Evolutionary conservation across 2,797 vertebrate species (phyloP).

Genomic region (Pristis pectinata): DNA sequence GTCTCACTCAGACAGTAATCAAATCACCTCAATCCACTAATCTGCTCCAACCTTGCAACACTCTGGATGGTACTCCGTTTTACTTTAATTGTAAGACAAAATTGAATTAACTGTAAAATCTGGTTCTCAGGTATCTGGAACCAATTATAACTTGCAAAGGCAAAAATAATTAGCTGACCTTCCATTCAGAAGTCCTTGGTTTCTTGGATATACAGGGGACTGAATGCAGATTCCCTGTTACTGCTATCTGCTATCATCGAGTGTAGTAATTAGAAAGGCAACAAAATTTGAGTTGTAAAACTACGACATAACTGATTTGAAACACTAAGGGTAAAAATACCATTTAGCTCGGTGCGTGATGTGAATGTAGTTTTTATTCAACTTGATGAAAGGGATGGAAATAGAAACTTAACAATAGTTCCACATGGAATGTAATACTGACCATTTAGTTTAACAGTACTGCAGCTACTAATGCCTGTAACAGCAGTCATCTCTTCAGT

Average conservation of each 20-base stretch:
- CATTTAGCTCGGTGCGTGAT: background rate
- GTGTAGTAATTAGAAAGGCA: background rate
- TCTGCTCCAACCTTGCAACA: background rate
- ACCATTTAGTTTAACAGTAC: background rate
- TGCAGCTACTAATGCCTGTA: background rate
- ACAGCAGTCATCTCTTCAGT: background rate
- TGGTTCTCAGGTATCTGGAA: background rate
- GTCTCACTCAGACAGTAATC: background rate
- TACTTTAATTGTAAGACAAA: background rate
- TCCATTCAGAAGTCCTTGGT: slow-evolving; percentile 18
- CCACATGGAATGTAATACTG: background rate
- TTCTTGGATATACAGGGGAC: background rate
- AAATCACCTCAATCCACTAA: background rate
- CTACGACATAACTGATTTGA: background rate
- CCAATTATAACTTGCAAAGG: slow-evolving; percentile 20
- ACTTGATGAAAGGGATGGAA: background rate
- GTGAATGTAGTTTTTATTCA: background rate
- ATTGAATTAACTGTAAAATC: slow-evolving; percentile 20
- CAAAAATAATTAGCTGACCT: background rate
- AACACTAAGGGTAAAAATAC: background rate
- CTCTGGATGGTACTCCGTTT: background rate
- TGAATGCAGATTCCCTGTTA: background rate
- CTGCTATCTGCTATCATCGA: background rate
- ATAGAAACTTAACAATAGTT: background rate
- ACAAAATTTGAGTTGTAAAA: background rate